phyloP scores from a whole-genome alignment of 1,140 invertebrate species.

The Halesus radiatus region DNA sequence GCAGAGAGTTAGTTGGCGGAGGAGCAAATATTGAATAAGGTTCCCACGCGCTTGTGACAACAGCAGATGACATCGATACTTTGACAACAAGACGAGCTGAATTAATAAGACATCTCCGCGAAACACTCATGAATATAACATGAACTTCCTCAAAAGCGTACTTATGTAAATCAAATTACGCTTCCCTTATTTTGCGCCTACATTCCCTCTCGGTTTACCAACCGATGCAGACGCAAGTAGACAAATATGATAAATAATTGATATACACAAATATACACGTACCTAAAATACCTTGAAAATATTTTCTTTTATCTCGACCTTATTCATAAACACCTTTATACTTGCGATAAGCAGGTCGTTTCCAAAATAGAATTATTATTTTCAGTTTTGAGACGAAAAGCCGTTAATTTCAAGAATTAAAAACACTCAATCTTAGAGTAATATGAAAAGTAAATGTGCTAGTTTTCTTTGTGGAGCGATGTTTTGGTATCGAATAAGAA shows the following conservation, averaged over 20 bases:
- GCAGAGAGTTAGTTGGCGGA: too few species aligned
- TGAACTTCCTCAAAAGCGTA: constrained; percentile 53
- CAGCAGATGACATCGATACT: constrained; percentile 52
- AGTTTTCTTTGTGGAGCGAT: too few species aligned
- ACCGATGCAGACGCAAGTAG: constrained; percentile 6
- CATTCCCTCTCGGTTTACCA: constrained; percentile 17
- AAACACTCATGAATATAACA: constrained; percentile 56
- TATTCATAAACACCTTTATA: too few species aligned
- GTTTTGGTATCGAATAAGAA: too few species aligned
- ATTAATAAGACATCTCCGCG: constrained; percentile 56
- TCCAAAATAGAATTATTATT: too few species aligned
- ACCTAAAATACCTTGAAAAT: too few species aligned
- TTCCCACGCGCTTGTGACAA: constrained; percentile 34
- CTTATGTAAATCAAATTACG: constrained; percentile 57
- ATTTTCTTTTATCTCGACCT: too few species aligned
- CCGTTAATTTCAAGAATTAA: too few species aligned
- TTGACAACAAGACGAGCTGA: constrained; percentile 51
- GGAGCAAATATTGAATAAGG: not conserved
- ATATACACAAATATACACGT: not conserved
- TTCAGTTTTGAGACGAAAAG: too few species aligned
- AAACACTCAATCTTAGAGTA: too few species aligned
- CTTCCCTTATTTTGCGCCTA: constrained; percentile 48
- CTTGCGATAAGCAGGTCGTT: too few species aligned
- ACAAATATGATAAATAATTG: constrained; percentile 3
- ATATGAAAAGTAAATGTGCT: too few species aligned